Evolutionary conservation across 2,113 vertebrate species (phyloP).

Genomic region (Zosterops lateralis): DNA sequence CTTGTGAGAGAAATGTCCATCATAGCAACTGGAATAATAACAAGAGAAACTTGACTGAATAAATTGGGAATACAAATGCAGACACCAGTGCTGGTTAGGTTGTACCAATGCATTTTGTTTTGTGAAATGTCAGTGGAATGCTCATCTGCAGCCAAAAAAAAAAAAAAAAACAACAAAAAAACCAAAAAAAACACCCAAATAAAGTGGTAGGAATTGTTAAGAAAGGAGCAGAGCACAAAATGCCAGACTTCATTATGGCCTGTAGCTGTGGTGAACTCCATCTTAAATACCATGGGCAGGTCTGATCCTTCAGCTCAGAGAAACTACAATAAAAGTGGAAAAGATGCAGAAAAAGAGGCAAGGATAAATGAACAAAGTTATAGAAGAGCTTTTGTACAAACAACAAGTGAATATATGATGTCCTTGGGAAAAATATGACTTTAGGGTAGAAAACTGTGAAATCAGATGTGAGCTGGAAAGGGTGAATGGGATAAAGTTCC

Average conservation of each 20-base stretch:
- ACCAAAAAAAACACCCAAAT: neutral
- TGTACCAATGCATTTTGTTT: neutral
- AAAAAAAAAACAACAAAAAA: neutral
- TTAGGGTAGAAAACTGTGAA: neutral
- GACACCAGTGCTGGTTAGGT: neutral
- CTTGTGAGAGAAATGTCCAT: neutral
- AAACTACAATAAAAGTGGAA: neutral
- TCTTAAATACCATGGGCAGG: neutral
- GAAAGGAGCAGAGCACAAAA: neutral
- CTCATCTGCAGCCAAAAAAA: neutral
- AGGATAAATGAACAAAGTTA: neutral
- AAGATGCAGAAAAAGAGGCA: neutral
- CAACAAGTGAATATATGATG: neutral
- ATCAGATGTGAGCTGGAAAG: fast-evolving
- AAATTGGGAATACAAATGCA: neutral
- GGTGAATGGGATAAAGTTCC: neutral
- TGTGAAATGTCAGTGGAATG: neutral
- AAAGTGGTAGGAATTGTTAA: neutral
- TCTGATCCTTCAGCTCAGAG: neutral
- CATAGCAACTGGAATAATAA: neutral
- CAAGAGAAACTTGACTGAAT: neutral
- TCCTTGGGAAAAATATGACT: neutral
- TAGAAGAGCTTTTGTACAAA: neutral
- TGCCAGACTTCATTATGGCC: neutral
- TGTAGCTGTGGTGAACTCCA: neutral